Evolutionary conservation across 92 coral and sea anemone genomes (phyloP), one percentile per base, ranked within the genome.

Genomic region (Montipora capitata): DNA sequence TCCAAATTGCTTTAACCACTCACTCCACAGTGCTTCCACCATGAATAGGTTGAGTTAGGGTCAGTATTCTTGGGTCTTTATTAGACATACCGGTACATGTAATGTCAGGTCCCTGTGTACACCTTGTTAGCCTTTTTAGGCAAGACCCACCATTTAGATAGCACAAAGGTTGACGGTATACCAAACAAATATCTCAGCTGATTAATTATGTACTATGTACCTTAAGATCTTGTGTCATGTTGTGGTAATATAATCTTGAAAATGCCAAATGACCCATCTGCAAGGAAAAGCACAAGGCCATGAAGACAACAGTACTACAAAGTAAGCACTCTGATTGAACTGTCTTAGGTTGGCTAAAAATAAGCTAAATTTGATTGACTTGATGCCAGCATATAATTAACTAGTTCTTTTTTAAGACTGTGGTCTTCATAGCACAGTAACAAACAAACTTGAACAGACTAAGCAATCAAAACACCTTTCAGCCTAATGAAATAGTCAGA

Each of bases 241-340:
- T 92, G 72, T 94, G 95, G 80, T 92, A 93, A 75, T 96, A 94
- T 44, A 97, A 94, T 80, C 99, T 93, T 35, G 86, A 79, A 76
- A 97, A 97, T 70, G 93, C 96, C 57, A 97, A 79, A 67, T 90
- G 86, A 40, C 98, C 96, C 96, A 97, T 94, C 99, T 97, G 91
- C 70, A 92, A 0, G 10, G 52, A 48, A 48, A 48, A 27, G 35
- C 52, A 48, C 52, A 48, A 44, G 48, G 12, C 16, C 5, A 44
- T n/a, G 13, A 73, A 11, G n/a, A 40, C 12, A 27, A 27, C 35
- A 27, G 35, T 27, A 27, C 35, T 27, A 27, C 1, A 27, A 27
- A 27, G 27, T 20, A 27, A 27, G 35, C 35, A 27, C 35, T 27
- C 35, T 27, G 35, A 27, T 27, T 27, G 35, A 27, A 27, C 35